Evolutionary conservation across 2,888 invertebrate species (phyloP), one percentile per base, ranked within the genome.

Genomic region (Drosophila kambysellisi): DNA sequence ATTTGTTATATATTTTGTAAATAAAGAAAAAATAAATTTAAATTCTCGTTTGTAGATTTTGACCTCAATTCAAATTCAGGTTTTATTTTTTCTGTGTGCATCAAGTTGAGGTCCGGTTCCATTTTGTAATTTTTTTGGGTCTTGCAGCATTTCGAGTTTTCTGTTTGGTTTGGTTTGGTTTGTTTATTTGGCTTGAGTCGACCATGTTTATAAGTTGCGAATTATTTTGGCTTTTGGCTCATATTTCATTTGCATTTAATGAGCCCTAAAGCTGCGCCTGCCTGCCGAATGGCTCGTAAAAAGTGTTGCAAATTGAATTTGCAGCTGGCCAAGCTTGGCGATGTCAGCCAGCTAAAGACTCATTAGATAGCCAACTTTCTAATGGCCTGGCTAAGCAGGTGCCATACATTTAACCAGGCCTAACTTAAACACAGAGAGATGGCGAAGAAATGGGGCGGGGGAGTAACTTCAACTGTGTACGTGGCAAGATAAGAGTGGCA

Each of bases 401-500:
- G 85, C 72, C 74, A 79, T 85, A 81, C 79, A 85, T 84, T 75
- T 60, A 65, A 65, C 64, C 59, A 57, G 75, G 78, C 75, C 79
- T 56, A 62, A 43, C 32, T 33, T 32, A 57, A 48, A 39, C 41
- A 29, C 62, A 62, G 67, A 56, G 51, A 17, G 29, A 6, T 15
- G 17, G 15, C 25, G 25, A 25, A 25, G 25, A 25, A 25, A 25
- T 0, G 15, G 8, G 8, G 3, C 7, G 6, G 12, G 15, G 15
- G 15, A 25, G 29, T 25, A n/a, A 37, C n/a, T 39, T 39, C 3
- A 37, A 37, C n/a, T 57, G 57, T 57, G 81, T 79, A 74, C 74
- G 73, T 79, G 71, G 70, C 79, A 81, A 79, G 91, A 92, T 91
- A 92, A 91, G 84, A 83, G 85, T 71, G 71, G 66, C 91, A 72